phyloP scores from a whole-genome alignment of 2,113 vertebrate genomes.

The Chaetodon auriga region DNA sequence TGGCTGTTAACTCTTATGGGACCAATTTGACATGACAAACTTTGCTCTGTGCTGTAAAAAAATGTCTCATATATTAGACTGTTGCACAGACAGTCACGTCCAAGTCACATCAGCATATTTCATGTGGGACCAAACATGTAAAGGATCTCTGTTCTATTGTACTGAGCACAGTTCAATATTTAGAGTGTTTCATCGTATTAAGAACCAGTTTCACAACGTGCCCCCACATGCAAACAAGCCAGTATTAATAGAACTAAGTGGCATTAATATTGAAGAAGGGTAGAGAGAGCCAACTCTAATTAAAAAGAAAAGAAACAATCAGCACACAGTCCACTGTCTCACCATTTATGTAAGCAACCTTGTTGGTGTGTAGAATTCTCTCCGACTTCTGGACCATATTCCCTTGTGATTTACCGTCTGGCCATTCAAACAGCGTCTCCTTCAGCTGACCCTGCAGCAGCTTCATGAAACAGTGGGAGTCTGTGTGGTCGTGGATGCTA shows the following conservation, averaged over 20 bases:
- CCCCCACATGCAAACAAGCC: not conserved
- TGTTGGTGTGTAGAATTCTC: slow-evolving; percentile 90
- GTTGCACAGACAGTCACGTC: not conserved
- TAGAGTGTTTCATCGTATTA: not conserved
- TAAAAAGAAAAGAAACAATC: not conserved
- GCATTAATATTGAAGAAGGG: no score
- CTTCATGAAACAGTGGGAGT: slow-evolving; percentile 99
- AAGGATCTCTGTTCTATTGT: not conserved
- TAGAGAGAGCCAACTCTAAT: not conserved
- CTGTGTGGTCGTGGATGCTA: slow-evolving; percentile 97
- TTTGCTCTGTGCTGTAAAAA: not conserved
- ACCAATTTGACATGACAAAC: slow-evolving; percentile 10
- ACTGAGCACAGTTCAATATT: not conserved
- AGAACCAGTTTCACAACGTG: not conserved
- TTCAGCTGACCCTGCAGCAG: slow-evolving; percentile 96
- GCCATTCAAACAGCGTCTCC: slow-evolving; percentile 95
- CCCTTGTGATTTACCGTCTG: slow-evolving; percentile 85
- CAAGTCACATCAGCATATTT: slow-evolving; percentile 20
- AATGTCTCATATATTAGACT: not conserved
- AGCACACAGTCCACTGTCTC: slow-evolving; percentile 59
- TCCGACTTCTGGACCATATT: slow-evolving; percentile 92
- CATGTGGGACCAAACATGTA: not conserved
- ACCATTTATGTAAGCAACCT: slow-evolving; percentile 98
- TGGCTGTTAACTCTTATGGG: not conserved
- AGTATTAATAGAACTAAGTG: not conserved